Evolutionary conservation across 2,888 invertebrate species (phyloP), one percentile per base, ranked within the genome.

Genomic region (Microdon myrmicae): DNA sequence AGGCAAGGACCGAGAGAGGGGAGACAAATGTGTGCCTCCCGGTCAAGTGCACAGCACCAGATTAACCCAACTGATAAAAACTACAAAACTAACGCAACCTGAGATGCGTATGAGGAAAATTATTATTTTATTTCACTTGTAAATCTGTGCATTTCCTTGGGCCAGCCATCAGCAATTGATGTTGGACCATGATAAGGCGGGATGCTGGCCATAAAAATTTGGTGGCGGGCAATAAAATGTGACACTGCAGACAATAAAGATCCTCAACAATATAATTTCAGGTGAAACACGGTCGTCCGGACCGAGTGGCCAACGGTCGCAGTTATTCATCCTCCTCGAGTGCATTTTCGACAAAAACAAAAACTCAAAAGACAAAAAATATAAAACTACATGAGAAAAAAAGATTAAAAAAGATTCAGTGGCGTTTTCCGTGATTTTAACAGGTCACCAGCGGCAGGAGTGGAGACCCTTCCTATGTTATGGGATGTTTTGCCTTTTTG

Each of bases 181-280:
- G 41, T 35, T 58, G 51, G 14, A 14, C 47, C 22, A n/a, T n/a
- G 64, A 64, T 64, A 64, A 64, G 58, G 10, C 14, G 13, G 9
- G 29, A n/a, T n/a, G 51, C 51, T 64, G 58, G 43, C 64, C 64
- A 58, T 64, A 58, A 64, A 58, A 64, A 64, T 58, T 53, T 58
- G 58, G 64, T 58, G 58, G 53, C 51, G 56, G n/a, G 64, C 64
- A 58, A 64, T 64, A 64, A 64, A 64, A 64, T 64, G 64, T 64
- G 64, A 64, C 64, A 64, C 64, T 64, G 56, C 12, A 53, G 29
- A 56, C 51, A 64, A 64, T 64, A 64, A 64, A 64, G 64, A 64
- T 64, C 58, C 47, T 58, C 58, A 38, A 64, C 64, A 64, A 64
- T 64, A 64, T 64, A 64, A 64, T 64, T 64, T 64, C 64, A 53